Evolutionary conservation across 1,140 invertebrate genomes (phyloP), one percentile per base, ranked within the genome.

Genomic region (Drosophila teissieri): DNA sequence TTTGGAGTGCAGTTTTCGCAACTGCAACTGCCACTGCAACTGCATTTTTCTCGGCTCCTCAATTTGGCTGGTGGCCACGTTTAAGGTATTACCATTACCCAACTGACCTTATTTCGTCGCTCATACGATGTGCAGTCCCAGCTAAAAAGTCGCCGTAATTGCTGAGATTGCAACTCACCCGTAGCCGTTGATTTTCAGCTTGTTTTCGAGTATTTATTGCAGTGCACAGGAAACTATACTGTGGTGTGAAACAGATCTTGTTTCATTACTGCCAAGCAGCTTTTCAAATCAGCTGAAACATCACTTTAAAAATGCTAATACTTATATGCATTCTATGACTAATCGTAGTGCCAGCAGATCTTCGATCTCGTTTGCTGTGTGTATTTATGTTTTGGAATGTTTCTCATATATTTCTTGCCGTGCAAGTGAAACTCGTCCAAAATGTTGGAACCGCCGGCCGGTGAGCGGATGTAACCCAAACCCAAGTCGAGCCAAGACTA

Each of bases 41-140:
- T 54, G 81, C 80, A 84, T 42, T 73, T 40, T 68, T 85, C 51
- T 44, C 31, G 40, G 49, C 27, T 31, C 31, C 31, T 31, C 31
- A 31, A 31, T 31, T 63, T 82, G 62, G 39, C 54, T 27, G 46
- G 52, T 53, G 52, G 76, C 82, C 82, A 86, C 83, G 83, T 79
- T 85, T 75, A 75, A 58, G 83, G 70, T 72, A 75, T 70, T 36
- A 34, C 55, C 74, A 86, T 86, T 86, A 83, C 83, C 83, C 83
- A 88, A 88, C 79, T 89, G 83, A 88, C 83, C 83, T 83, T 88
- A 88, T 88, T 86, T 73, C 36, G 31, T 67, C 36, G 51, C 45
- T 52, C 51, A 57, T 52, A 15, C 17, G 31, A 31, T 73, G 15
- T 54, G 67, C 67, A 56, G 65, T 56, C 27, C 48, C 52, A 57